phyloP scores from a whole-genome alignment of 2,888 invertebrate genomes.

The Caenorhabditis angaria region DNA sequence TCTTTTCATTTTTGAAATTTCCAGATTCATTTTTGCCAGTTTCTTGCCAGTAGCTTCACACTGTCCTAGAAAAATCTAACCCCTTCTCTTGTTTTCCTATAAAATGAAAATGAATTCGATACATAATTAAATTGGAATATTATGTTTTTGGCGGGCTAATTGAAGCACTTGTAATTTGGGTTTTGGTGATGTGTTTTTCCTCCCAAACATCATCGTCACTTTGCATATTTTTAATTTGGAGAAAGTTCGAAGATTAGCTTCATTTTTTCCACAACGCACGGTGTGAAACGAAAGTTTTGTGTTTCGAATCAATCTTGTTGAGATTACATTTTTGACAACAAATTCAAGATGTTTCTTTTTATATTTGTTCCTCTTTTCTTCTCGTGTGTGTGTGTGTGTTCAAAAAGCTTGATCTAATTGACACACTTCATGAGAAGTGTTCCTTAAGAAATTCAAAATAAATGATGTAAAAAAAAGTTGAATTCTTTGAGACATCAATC shows the following conservation, averaged over 20 bases:
- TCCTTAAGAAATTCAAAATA: neutral
- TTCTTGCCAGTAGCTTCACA: too few species aligned
- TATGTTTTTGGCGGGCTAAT: slow-evolving; percentile 4
- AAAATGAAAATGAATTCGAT: neutral
- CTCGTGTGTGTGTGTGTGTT: too few species aligned
- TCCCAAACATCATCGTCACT: too few species aligned
- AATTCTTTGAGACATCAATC: too few species aligned
- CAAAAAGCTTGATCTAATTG: neutral
- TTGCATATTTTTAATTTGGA: neutral
- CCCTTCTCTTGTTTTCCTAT: neutral
- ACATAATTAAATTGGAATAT: neutral
- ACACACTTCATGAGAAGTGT: neutral
- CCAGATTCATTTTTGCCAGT: too few species aligned
- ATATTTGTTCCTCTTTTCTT: too few species aligned
- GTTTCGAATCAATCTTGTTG: too few species aligned
- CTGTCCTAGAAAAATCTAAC: neutral
- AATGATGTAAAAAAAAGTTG: too few species aligned
- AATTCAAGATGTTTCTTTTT: too few species aligned
- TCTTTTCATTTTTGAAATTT: too few species aligned
- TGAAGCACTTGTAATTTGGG: neutral
- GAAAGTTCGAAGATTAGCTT: neutral
- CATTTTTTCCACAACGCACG: neutral
- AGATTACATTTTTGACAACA: too few species aligned
- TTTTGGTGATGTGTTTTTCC: neutral
- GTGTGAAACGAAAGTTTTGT: too few species aligned